Base-by-base conservation (phyloP, 2,797 vertebrate species). In the Neosilurus mollespiculum region DNA sequence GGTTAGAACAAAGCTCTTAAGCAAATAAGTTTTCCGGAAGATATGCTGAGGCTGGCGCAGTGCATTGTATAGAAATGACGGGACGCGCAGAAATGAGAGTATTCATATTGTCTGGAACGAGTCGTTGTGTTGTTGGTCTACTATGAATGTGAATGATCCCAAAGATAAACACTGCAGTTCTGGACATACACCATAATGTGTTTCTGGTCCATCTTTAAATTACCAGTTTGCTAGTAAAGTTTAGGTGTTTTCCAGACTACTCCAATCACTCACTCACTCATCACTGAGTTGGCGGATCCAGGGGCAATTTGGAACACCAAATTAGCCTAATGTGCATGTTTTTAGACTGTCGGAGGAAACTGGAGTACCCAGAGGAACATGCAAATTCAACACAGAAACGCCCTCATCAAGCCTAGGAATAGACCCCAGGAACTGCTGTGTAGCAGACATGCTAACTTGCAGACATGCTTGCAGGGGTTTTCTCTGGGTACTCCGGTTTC, bases 1-100 rank as follows among this genome's bases (percentile, higher is more conserved):
- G 87, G 90, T 90, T 89, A 91, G 90, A 90, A 87, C 84, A 85
- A 87, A 86, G 88, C 90, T 91, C 84, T 90, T 90, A 86, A 90
- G 90, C 89, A 93, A 94, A 94, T 75, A 85, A 86, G 49, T 81
- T 90, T 90, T 88, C 89, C 83, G 78, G 70, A 78, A 61, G 64
- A 79, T 16, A 26, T 11, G 30, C 49, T 73, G 43, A 79, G 49
- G 58, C 8, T 72, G 61, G 2, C 11, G 54, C 24, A 18, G 61
- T 22, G 30, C 51, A 59, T 5, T 16, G 15, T 16, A 73, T 54
- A 5, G 24, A 54, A 12, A 75, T 56, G 15, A 30, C 3, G 18
- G 24, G 20, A 26, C 11, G 72, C 9, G 53, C 10, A 4, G 20
- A 10, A 9, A 18, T 73, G 15, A 14, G 14, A 56, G 71, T 54